Conservation (phyloP, 2,113 vertebrate species). For the Erinaceus europaeus region DNA sequence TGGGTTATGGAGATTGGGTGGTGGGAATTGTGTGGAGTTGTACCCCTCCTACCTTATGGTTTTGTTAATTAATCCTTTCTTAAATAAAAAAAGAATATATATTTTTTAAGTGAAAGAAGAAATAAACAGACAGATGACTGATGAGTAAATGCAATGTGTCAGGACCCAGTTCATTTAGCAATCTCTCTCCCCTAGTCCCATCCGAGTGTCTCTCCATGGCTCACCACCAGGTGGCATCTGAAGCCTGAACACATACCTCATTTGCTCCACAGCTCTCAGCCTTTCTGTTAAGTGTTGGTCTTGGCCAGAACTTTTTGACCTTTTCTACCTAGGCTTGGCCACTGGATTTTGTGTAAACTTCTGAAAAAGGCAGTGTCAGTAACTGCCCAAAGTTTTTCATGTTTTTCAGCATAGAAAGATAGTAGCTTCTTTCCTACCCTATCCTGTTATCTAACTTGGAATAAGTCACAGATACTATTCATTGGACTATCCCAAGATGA, state of each 20-base stretch:
- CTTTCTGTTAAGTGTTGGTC: neutral
- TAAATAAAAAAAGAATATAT: no score
- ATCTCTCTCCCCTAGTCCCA: neutral
- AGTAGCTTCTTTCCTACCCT: neutral
- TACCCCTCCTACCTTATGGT: no score
- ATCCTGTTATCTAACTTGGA: neutral
- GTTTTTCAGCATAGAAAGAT: slow-evolving; percentile 31
- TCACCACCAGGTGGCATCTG: slow-evolving; percentile 64
- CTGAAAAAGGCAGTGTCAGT: neutral
- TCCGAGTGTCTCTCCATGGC: neutral
- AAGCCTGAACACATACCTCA: neutral
- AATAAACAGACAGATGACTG: neutral
- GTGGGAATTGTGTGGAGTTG: no score
- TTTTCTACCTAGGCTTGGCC: neutral
- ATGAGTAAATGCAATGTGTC: neutral
- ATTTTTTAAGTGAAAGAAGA: slow-evolving; percentile 2
- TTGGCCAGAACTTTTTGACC: neutral
- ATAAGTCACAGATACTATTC: neutral
- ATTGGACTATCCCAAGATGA: neutral
- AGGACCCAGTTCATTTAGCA: neutral
- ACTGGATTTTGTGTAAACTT: neutral
- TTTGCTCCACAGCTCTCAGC: neutral
- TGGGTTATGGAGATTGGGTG: no score
- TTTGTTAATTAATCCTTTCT: no score
- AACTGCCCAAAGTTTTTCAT: neutral